Percentiles rank a stretch among this genome's conserved stretches.
Evolutionary conservation across 2,113 vertebrate genomes (phyloP).

Genomic region (Synodontis membranacea): DNA sequence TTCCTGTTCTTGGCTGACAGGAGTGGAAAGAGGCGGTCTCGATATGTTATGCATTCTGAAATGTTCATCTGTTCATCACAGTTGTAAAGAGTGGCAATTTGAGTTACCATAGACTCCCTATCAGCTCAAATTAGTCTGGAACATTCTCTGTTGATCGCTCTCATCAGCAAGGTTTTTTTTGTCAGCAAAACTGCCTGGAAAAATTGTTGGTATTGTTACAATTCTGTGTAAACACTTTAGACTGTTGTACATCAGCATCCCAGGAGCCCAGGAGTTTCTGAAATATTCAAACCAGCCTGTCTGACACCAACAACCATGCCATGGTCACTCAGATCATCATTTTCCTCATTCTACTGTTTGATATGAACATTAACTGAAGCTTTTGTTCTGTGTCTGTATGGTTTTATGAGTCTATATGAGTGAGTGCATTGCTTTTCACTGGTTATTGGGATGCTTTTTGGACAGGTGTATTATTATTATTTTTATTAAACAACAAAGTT

Average conservation of each 20-base stretch:
- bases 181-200: background rate
- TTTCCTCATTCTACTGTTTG: background rate
- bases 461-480: background rate
- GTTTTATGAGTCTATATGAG: background rate
- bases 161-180: background rate
- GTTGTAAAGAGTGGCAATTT: background rate
- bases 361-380: too few relatives aligned
- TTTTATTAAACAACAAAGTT: background rate
- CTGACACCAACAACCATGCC: background rate
- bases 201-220: too few relatives aligned
- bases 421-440: background rate
- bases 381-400: background rate
- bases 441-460: background rate
- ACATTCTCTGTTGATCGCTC: background rate
- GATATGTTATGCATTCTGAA: background rate
- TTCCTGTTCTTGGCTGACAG: background rate
- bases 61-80: background rate
- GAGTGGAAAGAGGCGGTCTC: background rate
- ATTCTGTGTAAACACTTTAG: background rate
- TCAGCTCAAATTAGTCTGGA: background rate
- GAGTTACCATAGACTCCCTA: background rate
- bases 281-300: background rate
- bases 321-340: background rate
- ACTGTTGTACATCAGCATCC: background rate
- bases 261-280: background rate